Base-by-base conservation (phyloP, 2,113 vertebrate species). In the Thamnaconus septentrionalis region DNA sequence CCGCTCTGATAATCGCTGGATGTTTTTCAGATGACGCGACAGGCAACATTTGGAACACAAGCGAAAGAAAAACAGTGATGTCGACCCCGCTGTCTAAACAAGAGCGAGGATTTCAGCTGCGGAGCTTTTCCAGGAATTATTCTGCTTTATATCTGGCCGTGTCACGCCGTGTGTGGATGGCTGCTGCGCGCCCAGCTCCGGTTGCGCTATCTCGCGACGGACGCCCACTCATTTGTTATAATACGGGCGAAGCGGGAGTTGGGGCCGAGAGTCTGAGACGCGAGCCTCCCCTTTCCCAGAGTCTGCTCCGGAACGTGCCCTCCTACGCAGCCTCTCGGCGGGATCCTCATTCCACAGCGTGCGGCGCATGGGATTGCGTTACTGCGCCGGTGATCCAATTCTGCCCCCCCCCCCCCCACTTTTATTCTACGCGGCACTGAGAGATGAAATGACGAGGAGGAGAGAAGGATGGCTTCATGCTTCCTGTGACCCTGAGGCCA, bases 341-440 rank as follows among this genome's bases (percentile, higher is more conserved):
- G 77, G 63, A 59, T 44, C 69, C 69, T 61, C 79, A 87, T 90
- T 87, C 87, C 87, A 66, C 64, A 69, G 6, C 43, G 72, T 67
- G 41, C 81, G 64, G 68, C 67, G 62, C 62, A 8, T 39, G 71
- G 68, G 66, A 76, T 75, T 80, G 48, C 61, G 59, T 85, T 85
- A 85, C 72, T 2, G 6, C 52, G 41, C 10, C 41, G 53, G 55
- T 59, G 6, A 81, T 73, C 64, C 66, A 71, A 64, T 72, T 73
- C 78, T 76, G 73, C 66, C 73, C 71, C 65, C 42, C 64, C 75
- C 69, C 79, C 74, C 50, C 51, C 67, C 43, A 53, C 74, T 85
- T 71, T 75, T 85, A 79, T 85, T 83, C 18, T 82, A 78, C 64
- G 53, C 59, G 46, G 59, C 41, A 71, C 63, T 77, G 74, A 78